A percentile compares a stretch with the other conserved stretches of the same genome.
These are phyloP conservation scores for Seira musarum DNA, from an alignment of 2,888 invertebrate species.

Conservation along the genomic window DNA sequence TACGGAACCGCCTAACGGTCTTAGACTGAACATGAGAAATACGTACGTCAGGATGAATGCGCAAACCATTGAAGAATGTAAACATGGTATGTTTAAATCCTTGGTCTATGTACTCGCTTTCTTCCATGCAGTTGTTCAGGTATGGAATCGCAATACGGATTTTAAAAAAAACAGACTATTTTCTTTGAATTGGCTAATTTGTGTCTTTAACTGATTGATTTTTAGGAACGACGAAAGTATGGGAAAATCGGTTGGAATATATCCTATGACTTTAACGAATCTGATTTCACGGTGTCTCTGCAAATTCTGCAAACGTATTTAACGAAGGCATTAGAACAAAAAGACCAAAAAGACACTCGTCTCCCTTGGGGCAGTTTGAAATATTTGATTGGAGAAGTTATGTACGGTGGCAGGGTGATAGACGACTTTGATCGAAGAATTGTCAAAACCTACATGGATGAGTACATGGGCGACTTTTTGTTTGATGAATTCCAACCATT, in stretches of 20 bases:
- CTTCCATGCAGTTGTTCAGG: conserved; percentile 94
- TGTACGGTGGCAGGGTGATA: conserved; percentile 95
- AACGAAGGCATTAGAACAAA: conserved; percentile 78
- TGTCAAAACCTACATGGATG: conserved; percentile 90
- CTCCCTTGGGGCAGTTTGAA: conserved; percentile 94
- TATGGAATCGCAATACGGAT: conserved; percentile 71
- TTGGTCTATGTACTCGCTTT: conserved; percentile 91
- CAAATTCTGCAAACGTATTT: conserved; percentile 89
- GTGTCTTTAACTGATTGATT: too few relatives aligned
- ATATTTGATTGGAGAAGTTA: conserved; percentile 93
- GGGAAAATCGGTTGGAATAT: conserved; percentile 97
- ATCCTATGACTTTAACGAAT: conserved; percentile 93
- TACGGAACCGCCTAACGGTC: conserved; percentile 92
- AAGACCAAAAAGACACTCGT: conserved; percentile 74
- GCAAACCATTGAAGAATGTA: conserved; percentile 82
- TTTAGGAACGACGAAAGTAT: conserved; percentile 91
- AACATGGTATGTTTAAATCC: conserved; percentile 84
- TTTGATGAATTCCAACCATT: conserved; percentile 94
- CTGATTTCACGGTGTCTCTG: conserved; percentile 91
- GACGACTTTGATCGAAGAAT: conserved; percentile 93
- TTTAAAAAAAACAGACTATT: not conserved
- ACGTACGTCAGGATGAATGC: conserved; percentile 89
- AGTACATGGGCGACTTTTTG: conserved; percentile 95
- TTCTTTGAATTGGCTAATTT: too few relatives aligned
- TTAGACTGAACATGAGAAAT: conserved; percentile 89